Evolutionary conservation across 2,113 vertebrate species (phyloP), one percentile per base, ranked within the genome.

Genomic region (Dipodomys stephensi): DNA sequence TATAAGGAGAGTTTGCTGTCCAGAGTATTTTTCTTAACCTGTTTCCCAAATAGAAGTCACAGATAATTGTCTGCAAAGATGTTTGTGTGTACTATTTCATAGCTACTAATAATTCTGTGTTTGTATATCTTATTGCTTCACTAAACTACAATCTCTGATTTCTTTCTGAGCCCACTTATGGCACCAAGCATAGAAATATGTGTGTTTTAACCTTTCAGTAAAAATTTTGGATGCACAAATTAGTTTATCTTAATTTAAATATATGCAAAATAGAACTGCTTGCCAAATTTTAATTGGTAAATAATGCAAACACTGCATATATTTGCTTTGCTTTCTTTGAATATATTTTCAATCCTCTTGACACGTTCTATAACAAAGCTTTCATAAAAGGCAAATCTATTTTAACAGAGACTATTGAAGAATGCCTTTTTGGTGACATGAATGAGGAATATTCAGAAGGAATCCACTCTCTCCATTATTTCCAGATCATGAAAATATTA

Each of bases 321-420:
- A 81, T 96, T 97, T 97, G 94, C 91, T 87, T 92, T 87, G 89
- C 83, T 95, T 35, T 93, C 95, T 97, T 95, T 96, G 94, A 97
- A 95, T 94, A 13, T 94, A 94, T 93, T 93, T 96, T 93, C 91
- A 92, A 86, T 4, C 80, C 90, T 95, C 88, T 94, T 87, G 95
- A 96, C 94, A 96, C 96, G 76, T 88, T 93, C 92, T 94, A 87
- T 95, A 97, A 95, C 93, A 96, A 97, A 97, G 93, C 95, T 95
- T 96, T 91, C 89, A 93, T 39, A 95, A 96, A 95, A 80, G 68
- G 19, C 87, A 96, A 94, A 96, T 96, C 89, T 89, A 89, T 96
- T 96, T 85, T 78, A 97, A 89, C 81, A 89, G 39, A 89, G 23
- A 69, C 32, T 94, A 89, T 80, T 97, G 96, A 96, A 95, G 44